Percentiles rank a stretch among this genome's conserved stretches.
Evolutionary conservation across 2,888 invertebrate species (phyloP).

Genomic region (Gymnocheta viridis): DNA sequence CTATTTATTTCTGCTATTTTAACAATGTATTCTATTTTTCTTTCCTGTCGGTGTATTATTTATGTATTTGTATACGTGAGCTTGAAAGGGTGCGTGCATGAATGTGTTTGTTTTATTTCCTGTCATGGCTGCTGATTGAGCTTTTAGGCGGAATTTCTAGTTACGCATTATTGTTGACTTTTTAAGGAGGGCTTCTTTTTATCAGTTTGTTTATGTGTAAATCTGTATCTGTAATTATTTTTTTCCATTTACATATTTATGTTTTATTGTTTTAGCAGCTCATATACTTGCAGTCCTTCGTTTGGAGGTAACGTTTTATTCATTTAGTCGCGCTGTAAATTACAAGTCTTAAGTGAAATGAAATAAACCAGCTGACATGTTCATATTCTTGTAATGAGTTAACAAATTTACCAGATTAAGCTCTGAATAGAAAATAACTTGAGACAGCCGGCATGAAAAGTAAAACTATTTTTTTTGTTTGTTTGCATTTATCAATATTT

Average conservation of each 20-base stretch:
- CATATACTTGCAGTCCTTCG: not conserved
- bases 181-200: conserved; percentile 7
- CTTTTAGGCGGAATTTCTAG: conserved; percentile 19
- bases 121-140: conserved; percentile 24
- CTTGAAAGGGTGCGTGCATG: not conserved
- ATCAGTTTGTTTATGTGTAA: conserved; percentile 3
- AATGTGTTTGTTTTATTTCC: conserved; percentile 18
- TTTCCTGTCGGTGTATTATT: conserved; percentile 6
- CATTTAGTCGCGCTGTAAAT: not conserved
- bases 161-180: conserved; percentile 33
- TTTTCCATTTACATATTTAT: not conserved
- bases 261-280: not conserved
- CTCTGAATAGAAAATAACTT: no score
- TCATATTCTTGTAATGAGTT: conserved; percentile 4
- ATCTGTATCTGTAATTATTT: conserved; percentile 43
- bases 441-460: no score
- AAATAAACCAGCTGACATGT: not conserved
- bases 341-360: not conserved
- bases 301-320: not conserved
- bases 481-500: no score
- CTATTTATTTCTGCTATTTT: not conserved
- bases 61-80: not conserved
- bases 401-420: not conserved
- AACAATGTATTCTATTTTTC: conserved; percentile 24
- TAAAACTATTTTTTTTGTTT: no score